Base-by-base conservation (phyloP, 2,888 invertebrate species). In the Euplexia lucipara region DNA sequence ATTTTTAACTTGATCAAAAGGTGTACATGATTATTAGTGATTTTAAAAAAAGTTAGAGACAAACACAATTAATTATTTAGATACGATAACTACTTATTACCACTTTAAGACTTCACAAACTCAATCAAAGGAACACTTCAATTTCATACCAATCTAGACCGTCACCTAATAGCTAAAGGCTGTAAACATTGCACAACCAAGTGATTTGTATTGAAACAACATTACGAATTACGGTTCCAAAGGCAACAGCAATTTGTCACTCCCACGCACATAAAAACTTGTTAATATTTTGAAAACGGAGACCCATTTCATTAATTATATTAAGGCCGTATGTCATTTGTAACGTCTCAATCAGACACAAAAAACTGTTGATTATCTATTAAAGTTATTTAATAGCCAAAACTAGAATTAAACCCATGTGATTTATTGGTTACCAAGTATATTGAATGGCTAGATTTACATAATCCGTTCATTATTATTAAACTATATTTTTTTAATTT, bases 181-280 rank as follows among this genome's bases (percentile, higher is more conserved):
- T 35, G 59, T 35, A 62, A 56, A 78, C 49, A 73, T 62, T 72
- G 56, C 56, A 37, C 56, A 59, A 71, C 30, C 56, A 32, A 34
- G 44, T 65, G 56, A 45, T 60, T 45, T 45, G 59, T 74, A 74
- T 72, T 60, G 73, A 57, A 72, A 71, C 66, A 77, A 72, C 60
- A 73, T 78, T 59, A 73, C 52, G 56, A 64, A 69, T 71, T 56
- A 73, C 70, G 59, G 52, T 52, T 30, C 54, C 20, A 64, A 35
- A 63, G 51, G 45, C 69, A 37, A 49, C 45, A 65, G 59, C 62
- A 60, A 82, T 80, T 77, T 78, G 75, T 81, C 83, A 84, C 83
- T 81, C 87, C 86, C 82, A 86, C 89, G 88, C 90, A 85, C 86
- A 62, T 78, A 79, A 83, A 85, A 83, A 85, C 81, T 78, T 80